phyloP scores from a whole-genome alignment of 2,113 vertebrate species.

The Sterrhoptilus dennistouni region DNA sequence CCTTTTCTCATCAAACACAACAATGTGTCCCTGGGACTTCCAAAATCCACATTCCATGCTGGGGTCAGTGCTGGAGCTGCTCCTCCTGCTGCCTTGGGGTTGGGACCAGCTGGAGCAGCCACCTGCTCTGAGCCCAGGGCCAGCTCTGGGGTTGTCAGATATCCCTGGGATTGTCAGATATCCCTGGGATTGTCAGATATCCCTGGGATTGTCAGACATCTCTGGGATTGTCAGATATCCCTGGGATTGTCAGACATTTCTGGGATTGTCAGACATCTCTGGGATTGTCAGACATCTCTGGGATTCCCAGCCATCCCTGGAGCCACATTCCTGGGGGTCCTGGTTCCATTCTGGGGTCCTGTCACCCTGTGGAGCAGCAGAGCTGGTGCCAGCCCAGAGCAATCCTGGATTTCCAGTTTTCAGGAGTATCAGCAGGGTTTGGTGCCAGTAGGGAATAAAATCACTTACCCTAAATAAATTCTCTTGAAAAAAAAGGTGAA shows the following conservation, averaged over 20 bases:
- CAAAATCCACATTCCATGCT: rapidly evolving
- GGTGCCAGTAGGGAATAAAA: neutral
- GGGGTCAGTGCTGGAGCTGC: neutral
- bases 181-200: neutral
- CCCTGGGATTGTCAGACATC: rapidly evolving
- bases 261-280: neutral
- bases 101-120: neutral
- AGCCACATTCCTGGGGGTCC: neutral
- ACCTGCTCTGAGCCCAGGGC: neutral
- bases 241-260: neutral
- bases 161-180: neutral
- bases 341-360: rapidly evolving
- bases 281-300: neutral
- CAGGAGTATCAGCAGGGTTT: neutral
- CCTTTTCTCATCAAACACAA: neutral
- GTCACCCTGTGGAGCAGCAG: neutral
- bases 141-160: neutral
- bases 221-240: rapidly evolving
- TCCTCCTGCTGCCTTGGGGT: neutral
- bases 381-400: neutral
- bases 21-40: rapidly evolving
- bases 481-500: rapidly evolving
- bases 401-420: rapidly evolving
- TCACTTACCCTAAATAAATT: neutral
- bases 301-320: neutral